Percentiles rank a stretch among this genome's conserved stretches.
Evolutionary conservation across 2,888 invertebrate species (phyloP).

Genomic region (Adelognathus sp.): DNA sequence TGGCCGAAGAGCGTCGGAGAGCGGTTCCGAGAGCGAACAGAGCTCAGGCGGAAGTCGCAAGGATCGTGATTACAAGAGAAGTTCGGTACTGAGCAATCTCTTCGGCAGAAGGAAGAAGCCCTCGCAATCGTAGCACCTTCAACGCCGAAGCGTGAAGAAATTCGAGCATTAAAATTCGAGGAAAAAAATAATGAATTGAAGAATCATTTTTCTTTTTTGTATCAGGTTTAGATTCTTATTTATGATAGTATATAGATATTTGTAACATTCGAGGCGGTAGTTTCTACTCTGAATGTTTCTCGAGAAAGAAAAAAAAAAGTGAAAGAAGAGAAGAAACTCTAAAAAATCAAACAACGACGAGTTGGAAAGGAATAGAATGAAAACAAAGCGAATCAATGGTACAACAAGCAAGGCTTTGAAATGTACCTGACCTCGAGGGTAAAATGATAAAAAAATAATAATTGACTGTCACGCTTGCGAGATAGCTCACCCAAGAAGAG

Average conservation of each 20-base stretch:
- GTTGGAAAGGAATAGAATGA: slow-evolving; percentile 37
- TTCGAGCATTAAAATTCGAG: neutral
- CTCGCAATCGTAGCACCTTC: slow-evolving; percentile 74
- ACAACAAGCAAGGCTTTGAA: slow-evolving; percentile 68
- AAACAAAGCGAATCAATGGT: slow-evolving; percentile 58
- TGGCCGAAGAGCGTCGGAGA: slow-evolving; percentile 77
- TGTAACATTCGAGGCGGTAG: slow-evolving; percentile 33
- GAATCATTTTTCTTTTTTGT: slow-evolving; percentile 1
- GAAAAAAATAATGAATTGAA: neutral
- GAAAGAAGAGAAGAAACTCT: no score
- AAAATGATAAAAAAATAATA: slow-evolving; percentile 58
- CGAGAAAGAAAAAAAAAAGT: slow-evolving; percentile 32
- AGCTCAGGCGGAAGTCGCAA: slow-evolving; percentile 78
- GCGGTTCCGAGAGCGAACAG: slow-evolving; percentile 80
- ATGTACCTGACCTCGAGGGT: slow-evolving; percentile 78
- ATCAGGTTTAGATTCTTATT: slow-evolving; percentile 37
- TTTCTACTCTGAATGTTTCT: slow-evolving; percentile 37
- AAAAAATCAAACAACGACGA: slow-evolving; percentile 43
- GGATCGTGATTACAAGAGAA: slow-evolving; percentile 78
- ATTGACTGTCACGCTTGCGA: slow-evolving; percentile 35
- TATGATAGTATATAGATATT: slow-evolving; percentile 45
- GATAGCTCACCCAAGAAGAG: slow-evolving; percentile 38
- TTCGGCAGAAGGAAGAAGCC: slow-evolving; percentile 79
- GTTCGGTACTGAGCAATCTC: slow-evolving; percentile 78
- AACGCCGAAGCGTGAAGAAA: neutral